Conservation (phyloP, 1,140 invertebrate species). For the Druon quercuslanigerum region DNA sequence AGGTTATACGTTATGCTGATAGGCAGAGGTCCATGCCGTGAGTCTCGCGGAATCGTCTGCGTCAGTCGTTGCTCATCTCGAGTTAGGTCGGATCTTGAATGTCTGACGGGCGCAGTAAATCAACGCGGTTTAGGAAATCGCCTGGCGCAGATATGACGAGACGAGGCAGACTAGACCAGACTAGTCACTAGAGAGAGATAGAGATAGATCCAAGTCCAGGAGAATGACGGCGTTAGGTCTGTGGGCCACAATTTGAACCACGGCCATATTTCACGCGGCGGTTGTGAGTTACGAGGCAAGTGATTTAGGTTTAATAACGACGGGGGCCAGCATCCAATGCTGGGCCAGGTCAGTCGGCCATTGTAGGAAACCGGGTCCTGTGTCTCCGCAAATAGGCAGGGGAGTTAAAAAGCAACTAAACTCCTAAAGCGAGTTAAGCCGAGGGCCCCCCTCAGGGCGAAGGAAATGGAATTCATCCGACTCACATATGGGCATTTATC, state of each 20-base stretch:
- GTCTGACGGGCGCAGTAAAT: constrained; percentile 38
- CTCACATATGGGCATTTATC: background rate
- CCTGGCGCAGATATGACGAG: background rate
- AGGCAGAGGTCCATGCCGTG: no score
- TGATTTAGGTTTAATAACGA: constrained; percentile 55
- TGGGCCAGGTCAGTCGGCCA: constrained; percentile 40
- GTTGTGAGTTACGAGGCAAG: constrained; percentile 32
- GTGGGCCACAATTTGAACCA: constrained; percentile 40
- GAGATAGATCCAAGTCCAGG: constrained; percentile 1
- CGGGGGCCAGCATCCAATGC: constrained; percentile 11
- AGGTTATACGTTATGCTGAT: no score
- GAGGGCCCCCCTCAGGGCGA: background rate
- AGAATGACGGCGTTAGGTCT: constrained; percentile 38
- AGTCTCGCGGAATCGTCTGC: background rate
- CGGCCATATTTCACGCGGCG: constrained; percentile 45
- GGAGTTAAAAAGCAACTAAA: background rate
- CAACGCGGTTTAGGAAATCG: constrained; percentile 40
- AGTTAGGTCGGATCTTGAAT: background rate
- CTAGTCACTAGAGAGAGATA: background rate
- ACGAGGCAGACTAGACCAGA: background rate
- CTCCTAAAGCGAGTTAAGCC: background rate
- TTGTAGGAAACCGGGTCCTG: constrained; percentile 18
- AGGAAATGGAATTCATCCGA: background rate
- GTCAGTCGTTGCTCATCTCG: background rate
- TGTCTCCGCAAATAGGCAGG: constrained; percentile 31